phyloP scores from a whole-genome alignment of 2,797 vertebrate genomes.

The Esox masquinongy region DNA sequence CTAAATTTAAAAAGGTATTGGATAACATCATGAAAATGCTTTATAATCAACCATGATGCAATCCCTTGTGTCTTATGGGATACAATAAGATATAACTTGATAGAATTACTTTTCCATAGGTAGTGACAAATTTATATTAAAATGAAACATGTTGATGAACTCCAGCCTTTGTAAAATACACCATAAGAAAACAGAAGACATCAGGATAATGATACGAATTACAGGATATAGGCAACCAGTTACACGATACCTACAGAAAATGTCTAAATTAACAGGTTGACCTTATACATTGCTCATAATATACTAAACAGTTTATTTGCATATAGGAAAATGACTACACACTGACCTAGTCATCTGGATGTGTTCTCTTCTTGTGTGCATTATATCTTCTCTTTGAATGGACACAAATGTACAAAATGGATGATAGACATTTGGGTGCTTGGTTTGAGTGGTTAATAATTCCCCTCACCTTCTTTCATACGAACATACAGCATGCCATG shows the following conservation, averaged over 20 bases:
- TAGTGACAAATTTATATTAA: background rate
- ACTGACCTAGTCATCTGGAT: background rate
- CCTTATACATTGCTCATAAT: background rate
- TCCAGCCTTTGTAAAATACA: background rate
- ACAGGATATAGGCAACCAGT: background rate
- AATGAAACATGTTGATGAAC: background rate
- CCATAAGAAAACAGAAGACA: constrained; percentile 7
- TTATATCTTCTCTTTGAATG: constrained; percentile 32
- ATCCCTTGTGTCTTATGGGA: background rate
- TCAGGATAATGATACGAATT: background rate
- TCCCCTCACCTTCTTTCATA: constrained; percentile 12
- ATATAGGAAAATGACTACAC: constrained; percentile 15
- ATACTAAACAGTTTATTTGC: constrained; percentile 15
- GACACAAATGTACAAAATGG: constrained; percentile 25
- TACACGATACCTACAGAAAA: background rate
- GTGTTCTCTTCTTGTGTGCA: constrained; percentile 11
- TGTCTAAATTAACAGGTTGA: constrained; percentile 1
- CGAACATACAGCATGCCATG: constrained; percentile 13
- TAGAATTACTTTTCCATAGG: background rate
- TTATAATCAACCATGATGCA: constrained; percentile 2
- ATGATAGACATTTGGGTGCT: constrained; percentile 21
- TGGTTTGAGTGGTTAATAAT: constrained; percentile 20
- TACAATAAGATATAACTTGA: constrained; percentile 3
- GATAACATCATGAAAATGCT: constrained; percentile 20
- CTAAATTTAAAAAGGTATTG: constrained; percentile 33